A percentile compares a stretch with the other conserved stretches of the same genome.
Conservation (phyloP, 2,888 invertebrate species). For the Meganola albula region DNA sequence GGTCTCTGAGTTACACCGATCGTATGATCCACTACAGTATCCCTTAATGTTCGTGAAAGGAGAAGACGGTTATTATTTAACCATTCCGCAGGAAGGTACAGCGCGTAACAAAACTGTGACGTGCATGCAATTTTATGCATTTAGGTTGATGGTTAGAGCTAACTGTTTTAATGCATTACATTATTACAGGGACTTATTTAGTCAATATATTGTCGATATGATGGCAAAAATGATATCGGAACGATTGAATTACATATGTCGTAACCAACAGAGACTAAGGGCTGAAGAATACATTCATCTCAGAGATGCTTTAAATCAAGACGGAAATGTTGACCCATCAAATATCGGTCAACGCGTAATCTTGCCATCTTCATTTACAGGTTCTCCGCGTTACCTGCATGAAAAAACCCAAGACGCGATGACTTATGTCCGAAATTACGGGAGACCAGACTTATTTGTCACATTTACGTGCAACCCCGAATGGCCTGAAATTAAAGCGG, state of each 20-base stretch:
- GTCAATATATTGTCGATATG: neutral
- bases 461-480: constrained; percentile 28
- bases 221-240: neutral
- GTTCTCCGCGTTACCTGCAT: constrained; percentile 9
- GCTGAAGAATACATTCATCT: neutral
- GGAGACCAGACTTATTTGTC: constrained; percentile 24
- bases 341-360: neutral
- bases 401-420: constrained; percentile 23
- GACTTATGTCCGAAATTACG: constrained; percentile 28
- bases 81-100: constrained; percentile 7
- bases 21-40: constrained; percentile 25
- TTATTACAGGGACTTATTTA: neutral
- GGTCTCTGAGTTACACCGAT: constrained; percentile 17
- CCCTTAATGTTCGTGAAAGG: constrained; percentile 21
- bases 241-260: neutral
- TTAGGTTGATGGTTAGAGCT: neutral
- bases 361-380: constrained; percentile 7
- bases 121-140: constrained; percentile 1
- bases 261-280: neutral
- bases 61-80: constrained; percentile 24
- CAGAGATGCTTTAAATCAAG: neutral
- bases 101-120: neutral
- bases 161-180: neutral
- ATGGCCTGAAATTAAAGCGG: constrained; percentile 27
- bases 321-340: neutral